Evolutionary conservation across 2,797 vertebrate species (phyloP), one percentile per base, ranked within the genome.

Genomic region (Acanthurus lineatus): DNA sequence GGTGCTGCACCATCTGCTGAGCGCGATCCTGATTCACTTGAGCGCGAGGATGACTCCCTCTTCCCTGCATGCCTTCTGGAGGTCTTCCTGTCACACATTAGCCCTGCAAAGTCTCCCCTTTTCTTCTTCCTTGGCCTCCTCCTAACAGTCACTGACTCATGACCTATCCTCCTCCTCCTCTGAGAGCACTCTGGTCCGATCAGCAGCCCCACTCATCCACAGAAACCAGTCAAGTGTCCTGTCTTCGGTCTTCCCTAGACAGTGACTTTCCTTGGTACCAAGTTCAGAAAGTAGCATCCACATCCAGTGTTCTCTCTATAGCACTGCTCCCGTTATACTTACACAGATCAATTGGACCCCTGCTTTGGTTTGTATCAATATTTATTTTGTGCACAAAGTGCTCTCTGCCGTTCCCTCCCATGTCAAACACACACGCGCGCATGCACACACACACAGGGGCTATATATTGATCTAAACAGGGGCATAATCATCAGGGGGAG

Each of bases 31-130:
- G 85, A 89, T 86, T 94, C 93, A 72, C 86, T 85, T 49, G 91
- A 92, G 81, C 91, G 89, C 28, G 91, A 93, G 70, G 92, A 94
- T 69, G 93, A 93, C 83, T 94, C 95, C 90, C 83, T 93, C 92
- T 95, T 94, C 77, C 94, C 91, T 75, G 90, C 91, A 84, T 94
- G 93, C 88, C 88, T 94, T 88, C 92, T 93, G 88, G 94, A 95
- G 90, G 92, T 94, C 92, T 95, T 95, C 85, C 94, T 91, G 91
- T 96, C 95, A 94, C 94, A 95, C 95, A 95, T 96, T 81, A 89
- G 91, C 88, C 81, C 84, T 77, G 82, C 51, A 63, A 87, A 79
- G 84, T 88, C 81, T 84, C 87, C 77, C 71, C 79, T 38, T 73
- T 83, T 89, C 89, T 79, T 86, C 86, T 88, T 87, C 77, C 81